Conservation (phyloP, 2,113 vertebrate genomes). For the Gymnogyps californianus region DNA sequence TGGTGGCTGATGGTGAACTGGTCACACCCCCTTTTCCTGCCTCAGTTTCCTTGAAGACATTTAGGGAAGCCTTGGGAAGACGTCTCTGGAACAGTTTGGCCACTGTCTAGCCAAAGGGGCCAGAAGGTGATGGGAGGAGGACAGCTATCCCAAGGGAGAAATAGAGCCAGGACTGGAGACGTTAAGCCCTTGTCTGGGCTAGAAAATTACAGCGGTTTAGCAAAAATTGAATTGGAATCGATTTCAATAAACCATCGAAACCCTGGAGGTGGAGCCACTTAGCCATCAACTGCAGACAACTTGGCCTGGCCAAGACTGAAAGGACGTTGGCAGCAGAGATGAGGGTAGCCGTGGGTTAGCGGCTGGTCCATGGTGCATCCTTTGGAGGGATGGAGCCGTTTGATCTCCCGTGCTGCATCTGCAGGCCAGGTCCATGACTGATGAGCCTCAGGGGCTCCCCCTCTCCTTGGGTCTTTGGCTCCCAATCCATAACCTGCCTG, state of each 20-base stretch:
- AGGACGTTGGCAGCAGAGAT: background rate
- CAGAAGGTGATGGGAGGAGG: background rate
- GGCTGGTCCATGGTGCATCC: background rate
- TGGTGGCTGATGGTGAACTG: background rate
- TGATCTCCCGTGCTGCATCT: background rate
- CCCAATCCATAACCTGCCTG: background rate
- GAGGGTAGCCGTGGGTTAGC: background rate
- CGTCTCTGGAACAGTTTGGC: background rate
- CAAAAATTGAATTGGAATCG: background rate
- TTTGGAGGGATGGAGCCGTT: background rate
- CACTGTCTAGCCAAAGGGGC: background rate
- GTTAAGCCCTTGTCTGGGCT: background rate
- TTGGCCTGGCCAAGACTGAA: too few species aligned
- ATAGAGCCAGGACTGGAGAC: background rate
- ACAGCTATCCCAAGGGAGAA: background rate
- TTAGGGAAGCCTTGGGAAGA: background rate
- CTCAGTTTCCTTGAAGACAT: background rate
- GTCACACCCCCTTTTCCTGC: background rate
- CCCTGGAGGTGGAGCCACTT: background rate
- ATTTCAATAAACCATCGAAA: background rate
- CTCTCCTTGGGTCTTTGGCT: background rate
- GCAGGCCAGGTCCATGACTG: background rate
- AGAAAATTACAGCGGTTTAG: background rate
- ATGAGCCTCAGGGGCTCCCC: background rate
- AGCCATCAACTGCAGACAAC: background rate